phyloP scores from a whole-genome alignment of 2,888 invertebrate species.

The Eilema depressum region DNA sequence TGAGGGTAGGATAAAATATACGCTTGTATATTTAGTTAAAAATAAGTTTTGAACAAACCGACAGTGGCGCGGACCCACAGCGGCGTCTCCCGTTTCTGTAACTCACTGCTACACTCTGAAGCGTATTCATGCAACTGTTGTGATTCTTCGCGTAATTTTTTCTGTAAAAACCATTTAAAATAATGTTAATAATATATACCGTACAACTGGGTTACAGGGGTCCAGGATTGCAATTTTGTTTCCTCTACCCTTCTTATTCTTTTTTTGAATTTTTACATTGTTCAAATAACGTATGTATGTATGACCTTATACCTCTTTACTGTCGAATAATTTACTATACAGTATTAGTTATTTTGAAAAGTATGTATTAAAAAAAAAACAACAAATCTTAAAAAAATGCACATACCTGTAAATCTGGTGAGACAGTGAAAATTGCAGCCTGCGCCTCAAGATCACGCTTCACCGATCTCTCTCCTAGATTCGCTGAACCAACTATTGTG shows the following conservation, averaged over 20 bases:
- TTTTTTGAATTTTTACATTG: too few relatives aligned
- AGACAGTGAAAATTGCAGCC: constrained; percentile 93
- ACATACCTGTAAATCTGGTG: constrained; percentile 73
- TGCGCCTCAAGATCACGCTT: constrained; percentile 97
- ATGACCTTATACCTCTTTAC: too few relatives aligned
- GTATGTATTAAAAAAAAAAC: too few relatives aligned
- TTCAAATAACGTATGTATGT: too few relatives aligned
- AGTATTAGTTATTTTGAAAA: too few relatives aligned
- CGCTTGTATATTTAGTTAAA: constrained; percentile 79
- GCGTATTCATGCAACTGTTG: constrained; percentile 89
- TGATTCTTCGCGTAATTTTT: constrained; percentile 91
- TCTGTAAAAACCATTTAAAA: constrained; percentile 53
- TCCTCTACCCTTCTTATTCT: too few relatives aligned
- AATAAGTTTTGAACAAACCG: constrained; percentile 91
- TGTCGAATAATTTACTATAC: too few relatives aligned
- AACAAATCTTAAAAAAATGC: not conserved
- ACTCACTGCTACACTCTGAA: constrained; percentile 88
- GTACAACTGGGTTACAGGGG: not conserved
- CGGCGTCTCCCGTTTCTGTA: constrained; percentile 91
- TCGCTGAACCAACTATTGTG: constrained; percentile 97
- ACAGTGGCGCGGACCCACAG: constrained; percentile 93
- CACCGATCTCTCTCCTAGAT: constrained; percentile 97
- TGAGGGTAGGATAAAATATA: not conserved
- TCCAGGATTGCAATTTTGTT: not conserved
- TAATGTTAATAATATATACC: not conserved